Conservation (phyloP, 2,113 vertebrate species). For the Cacatua alba region DNA sequence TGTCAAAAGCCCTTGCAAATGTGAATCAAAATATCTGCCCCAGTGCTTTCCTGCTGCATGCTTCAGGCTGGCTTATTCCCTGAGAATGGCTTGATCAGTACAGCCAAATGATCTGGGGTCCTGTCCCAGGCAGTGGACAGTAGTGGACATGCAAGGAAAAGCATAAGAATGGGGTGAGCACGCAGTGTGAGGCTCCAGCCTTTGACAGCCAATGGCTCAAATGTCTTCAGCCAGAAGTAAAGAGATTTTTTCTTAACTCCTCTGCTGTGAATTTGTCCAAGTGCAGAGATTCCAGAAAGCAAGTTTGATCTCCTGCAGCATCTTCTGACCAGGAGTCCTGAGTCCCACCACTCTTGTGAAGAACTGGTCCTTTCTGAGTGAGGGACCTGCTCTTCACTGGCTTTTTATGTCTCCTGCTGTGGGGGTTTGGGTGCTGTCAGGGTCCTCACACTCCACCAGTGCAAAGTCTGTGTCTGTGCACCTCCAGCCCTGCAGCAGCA, state of each 20-base stretch:
- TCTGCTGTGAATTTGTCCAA: neutral
- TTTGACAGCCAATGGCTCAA: neutral
- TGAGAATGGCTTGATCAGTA: neutral
- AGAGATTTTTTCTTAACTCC: neutral
- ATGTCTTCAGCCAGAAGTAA: neutral
- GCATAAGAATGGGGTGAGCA: neutral
- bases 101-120: neutral
- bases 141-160: neutral
- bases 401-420: neutral
- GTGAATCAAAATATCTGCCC: conserved; percentile 39
- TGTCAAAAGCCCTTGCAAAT: conserved; percentile 50
- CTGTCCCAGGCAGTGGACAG: neutral
- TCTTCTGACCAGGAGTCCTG: neutral
- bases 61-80: neutral
- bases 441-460: neutral
- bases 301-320: neutral
- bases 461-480: neutral
- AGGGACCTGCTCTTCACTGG: neutral
- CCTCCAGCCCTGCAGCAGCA: neutral
- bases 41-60: neutral
- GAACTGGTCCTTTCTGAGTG: neutral
- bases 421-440: neutral
- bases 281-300: neutral
- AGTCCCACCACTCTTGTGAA: neutral
- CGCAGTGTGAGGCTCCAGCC: neutral